phyloP scores from a whole-genome alignment of 2,888 invertebrate genomes.

The Callinectes sapidus region DNA sequence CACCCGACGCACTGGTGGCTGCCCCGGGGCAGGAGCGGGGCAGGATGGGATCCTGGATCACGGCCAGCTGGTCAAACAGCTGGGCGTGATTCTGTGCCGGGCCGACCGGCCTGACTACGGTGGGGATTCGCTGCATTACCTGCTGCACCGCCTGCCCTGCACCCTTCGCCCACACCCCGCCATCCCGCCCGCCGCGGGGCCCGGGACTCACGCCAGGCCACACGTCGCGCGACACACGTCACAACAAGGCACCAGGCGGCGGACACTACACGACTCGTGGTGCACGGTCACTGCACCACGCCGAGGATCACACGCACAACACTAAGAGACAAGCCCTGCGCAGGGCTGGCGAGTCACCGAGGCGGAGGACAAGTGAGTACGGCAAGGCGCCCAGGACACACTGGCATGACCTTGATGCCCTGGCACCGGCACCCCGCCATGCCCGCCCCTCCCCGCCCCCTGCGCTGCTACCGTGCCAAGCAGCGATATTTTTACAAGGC shows the following conservation, averaged over 20 bases:
- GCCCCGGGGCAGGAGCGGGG: conserved; percentile 42
- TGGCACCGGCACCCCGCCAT: conserved; percentile 2
- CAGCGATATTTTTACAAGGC: conserved; percentile 8
- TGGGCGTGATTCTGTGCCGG: conserved; percentile 57
- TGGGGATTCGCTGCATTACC: background rate
- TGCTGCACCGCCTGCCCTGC: background rate
- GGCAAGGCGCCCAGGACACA: conserved; percentile 9
- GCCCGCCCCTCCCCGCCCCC: conserved; percentile 12
- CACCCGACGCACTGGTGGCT: background rate
- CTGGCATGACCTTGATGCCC: conserved; percentile 29
- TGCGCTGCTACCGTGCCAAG: background rate
- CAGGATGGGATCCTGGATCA: background rate
- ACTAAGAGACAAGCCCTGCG: background rate
- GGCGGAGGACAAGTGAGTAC: background rate
- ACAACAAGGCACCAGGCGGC: background rate
- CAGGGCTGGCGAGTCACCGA: background rate
- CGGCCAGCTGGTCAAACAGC: conserved; percentile 51
- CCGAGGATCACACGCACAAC: background rate
- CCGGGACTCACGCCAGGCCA: background rate
- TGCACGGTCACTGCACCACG: background rate
- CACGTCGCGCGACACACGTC: conserved; percentile 4
- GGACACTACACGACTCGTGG: background rate
- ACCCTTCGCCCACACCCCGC: conserved; percentile 14
- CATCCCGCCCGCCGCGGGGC: background rate
- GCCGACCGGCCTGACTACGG: conserved; percentile 38